Evolutionary conservation across 2,113 vertebrate species (phyloP).

Genomic region (Microcebus lehilahytsara): DNA sequence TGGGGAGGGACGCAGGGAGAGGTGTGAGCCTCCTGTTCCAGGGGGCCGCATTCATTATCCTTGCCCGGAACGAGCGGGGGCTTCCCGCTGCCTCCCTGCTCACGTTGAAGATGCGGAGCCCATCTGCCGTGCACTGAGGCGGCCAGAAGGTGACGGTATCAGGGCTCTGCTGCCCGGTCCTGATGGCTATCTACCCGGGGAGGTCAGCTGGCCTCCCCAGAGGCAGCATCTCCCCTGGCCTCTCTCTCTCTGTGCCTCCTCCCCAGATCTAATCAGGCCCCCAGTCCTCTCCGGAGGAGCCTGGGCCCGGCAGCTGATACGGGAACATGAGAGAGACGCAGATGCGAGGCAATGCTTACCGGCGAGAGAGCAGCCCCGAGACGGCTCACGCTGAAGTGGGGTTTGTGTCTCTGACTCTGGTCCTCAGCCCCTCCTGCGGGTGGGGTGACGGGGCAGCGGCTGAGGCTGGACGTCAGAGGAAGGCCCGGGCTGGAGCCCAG

Average conservation of each 20-base stretch:
- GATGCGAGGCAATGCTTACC: background rate
- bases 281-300: background rate
- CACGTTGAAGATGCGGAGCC: slow-evolving; percentile 64
- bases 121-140: slow-evolving; percentile 69
- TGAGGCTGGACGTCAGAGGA: background rate
- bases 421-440: background rate
- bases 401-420: background rate
- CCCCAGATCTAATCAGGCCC: background rate
- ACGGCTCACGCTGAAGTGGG: accelerated
- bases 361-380: background rate
- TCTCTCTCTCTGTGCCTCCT: accelerated
- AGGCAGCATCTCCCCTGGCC: accelerated
- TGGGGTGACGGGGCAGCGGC: background rate
- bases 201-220: background rate
- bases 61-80: accelerated
- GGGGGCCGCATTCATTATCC: accelerated
- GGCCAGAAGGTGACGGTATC: slow-evolving; percentile 23
- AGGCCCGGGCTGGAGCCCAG: background rate
- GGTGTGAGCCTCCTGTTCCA: background rate
- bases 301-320: background rate
- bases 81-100: background rate
- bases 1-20: background rate
- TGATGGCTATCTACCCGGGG: accelerated
- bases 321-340: background rate
- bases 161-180: background rate